Conservation (phyloP, 2,888 invertebrate species). For the Parnassius glacialis region DNA sequence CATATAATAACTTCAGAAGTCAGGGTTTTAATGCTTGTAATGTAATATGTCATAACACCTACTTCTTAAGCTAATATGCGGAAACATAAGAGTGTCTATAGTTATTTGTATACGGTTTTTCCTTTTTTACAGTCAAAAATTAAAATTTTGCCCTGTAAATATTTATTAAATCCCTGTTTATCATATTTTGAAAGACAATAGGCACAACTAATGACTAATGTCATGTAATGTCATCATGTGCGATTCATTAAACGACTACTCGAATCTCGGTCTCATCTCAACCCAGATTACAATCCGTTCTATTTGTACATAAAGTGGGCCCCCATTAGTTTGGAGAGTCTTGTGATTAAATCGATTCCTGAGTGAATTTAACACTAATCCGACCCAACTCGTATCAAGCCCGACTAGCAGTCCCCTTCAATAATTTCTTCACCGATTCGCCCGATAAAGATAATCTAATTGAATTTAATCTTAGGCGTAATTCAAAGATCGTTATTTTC, state of each 20-base stretch:
- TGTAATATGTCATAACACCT: too few relatives aligned
- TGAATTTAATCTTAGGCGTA: constrained; percentile 23
- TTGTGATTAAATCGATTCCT: constrained; percentile 50
- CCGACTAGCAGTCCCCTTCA: constrained; percentile 15
- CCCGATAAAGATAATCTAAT: constrained; percentile 26
- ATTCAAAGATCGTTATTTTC: constrained; percentile 18
- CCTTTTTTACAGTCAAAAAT: too few relatives aligned
- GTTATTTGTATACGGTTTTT: too few relatives aligned
- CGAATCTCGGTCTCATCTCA: constrained; percentile 45
- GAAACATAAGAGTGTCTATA: too few relatives aligned
- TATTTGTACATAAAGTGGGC: constrained; percentile 52
- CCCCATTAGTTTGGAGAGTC: constrained; percentile 56
- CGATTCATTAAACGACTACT: constrained; percentile 43
- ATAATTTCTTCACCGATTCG: constrained; percentile 27
- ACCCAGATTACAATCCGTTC: constrained; percentile 53
- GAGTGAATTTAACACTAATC: constrained; percentile 49
- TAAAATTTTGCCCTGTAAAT: too few relatives aligned
- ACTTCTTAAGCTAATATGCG: too few relatives aligned
- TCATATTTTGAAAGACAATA: not conserved
- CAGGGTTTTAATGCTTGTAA: too few relatives aligned
- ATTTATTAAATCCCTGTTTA: too few relatives aligned
- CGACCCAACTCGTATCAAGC: constrained; percentile 36
- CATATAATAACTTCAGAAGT: too few relatives aligned
- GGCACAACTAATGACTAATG: constrained; percentile 6
- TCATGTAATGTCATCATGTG: constrained; percentile 17